phyloP scores from a whole-genome alignment of 2,888 invertebrate species.

The Lasioglossum villosulum region DNA sequence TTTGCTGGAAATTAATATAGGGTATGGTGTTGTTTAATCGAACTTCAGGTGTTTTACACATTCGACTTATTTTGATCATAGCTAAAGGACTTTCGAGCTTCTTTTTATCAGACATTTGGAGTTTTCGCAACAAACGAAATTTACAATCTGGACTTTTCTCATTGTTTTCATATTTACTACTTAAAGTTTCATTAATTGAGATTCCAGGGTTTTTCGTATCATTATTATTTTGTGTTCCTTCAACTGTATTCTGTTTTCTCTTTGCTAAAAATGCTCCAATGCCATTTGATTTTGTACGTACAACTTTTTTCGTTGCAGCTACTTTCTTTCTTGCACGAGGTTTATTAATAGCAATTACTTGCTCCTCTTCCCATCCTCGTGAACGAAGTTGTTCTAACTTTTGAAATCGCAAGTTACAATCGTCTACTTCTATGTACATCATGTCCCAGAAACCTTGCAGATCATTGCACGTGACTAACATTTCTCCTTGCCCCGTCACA shows the following conservation, averaged over 20 bases:
- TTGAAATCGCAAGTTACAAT: slow-evolving; percentile 77
- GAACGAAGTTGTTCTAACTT: slow-evolving; percentile 70
- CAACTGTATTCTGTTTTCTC: slow-evolving; percentile 70
- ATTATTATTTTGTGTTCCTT: neutral
- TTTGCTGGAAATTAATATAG: slow-evolving; percentile 79
- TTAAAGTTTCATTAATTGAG: neutral
- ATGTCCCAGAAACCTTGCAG: slow-evolving; percentile 96
- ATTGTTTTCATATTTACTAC: neutral
- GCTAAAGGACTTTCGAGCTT: slow-evolving; percentile 70
- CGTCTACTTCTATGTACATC: slow-evolving; percentile 89
- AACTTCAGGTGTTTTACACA: slow-evolving; percentile 78
- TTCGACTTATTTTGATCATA: slow-evolving; percentile 75
- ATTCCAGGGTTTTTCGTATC: neutral
- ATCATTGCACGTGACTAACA: slow-evolving; percentile 88
- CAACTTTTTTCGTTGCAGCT: slow-evolving; percentile 17
- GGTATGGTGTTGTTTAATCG: slow-evolving; percentile 74
- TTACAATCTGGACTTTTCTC: neutral
- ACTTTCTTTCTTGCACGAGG: slow-evolving; percentile 51
- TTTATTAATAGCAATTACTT: slow-evolving; percentile 74
- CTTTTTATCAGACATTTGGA: slow-evolving; percentile 67
- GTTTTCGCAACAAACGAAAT: slow-evolving; percentile 51
- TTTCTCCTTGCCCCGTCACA: slow-evolving; percentile 84
- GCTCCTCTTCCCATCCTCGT: slow-evolving; percentile 85
- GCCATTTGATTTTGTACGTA: slow-evolving; percentile 62
- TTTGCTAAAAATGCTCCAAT: slow-evolving; percentile 72